Evolutionary conservation across 1,140 invertebrate genomes (phyloP).

Genomic region (Rhopalosiphum padi): DNA sequence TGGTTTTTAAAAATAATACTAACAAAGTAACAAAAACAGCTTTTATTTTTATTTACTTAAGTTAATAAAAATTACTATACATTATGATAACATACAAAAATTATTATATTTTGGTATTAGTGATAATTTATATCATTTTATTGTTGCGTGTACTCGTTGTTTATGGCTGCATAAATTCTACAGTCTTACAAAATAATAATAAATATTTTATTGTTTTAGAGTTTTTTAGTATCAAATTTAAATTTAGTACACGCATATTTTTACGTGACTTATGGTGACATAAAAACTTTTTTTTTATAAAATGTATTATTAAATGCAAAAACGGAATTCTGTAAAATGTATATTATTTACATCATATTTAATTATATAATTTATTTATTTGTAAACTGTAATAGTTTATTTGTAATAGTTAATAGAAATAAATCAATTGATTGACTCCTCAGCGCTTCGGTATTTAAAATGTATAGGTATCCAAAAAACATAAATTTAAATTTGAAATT

Average conservation of each 20-base stretch:
- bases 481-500: background rate
- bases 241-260: conserved; percentile 13
- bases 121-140: background rate
- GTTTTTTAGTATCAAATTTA: conserved; percentile 8
- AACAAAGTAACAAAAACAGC: background rate
- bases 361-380: background rate
- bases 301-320: background rate
- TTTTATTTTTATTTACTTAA: background rate
- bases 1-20: background rate
- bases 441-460: background rate
- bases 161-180: background rate
- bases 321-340: background rate
- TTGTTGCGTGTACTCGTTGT: background rate
- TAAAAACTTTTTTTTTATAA: background rate
- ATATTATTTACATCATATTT: background rate
- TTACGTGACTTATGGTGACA: background rate
- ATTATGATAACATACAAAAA: background rate
- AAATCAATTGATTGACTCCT: background rate
- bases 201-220: background rate
- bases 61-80: background rate
- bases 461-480: background rate
- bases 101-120: background rate
- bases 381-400: background rate
- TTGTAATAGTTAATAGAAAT: background rate
- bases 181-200: background rate